A percentile compares a stretch with the other conserved stretches of the same genome.
phyloP scores from a whole-genome alignment of 2,113 vertebrate genomes.

The Balaenoptera acutorostrata region DNA sequence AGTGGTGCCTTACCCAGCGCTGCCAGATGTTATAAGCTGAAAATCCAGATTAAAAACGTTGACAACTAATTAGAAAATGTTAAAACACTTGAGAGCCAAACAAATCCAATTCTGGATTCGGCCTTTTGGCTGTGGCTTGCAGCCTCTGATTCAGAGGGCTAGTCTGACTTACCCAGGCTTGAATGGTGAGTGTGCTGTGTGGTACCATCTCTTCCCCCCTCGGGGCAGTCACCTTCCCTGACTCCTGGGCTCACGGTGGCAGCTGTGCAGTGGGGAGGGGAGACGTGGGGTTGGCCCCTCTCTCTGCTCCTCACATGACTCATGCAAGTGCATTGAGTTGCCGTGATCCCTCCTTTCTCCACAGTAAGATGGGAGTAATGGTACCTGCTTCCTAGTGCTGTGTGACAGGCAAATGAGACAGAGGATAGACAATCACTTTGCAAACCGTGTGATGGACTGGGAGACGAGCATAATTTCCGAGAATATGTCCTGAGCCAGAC shows the following conservation, averaged over 20 bases:
- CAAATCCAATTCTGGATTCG: constrained; percentile 12
- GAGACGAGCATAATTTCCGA: constrained; percentile 8
- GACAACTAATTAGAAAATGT: constrained; percentile 29
- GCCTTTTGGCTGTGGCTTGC: neutral
- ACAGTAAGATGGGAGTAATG: neutral
- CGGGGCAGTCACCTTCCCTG: neutral
- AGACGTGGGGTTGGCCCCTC: neutral
- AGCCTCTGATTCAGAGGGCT: neutral
- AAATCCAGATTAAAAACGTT: constrained; percentile 33
- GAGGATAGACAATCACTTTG: neutral
- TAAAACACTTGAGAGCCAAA: neutral
- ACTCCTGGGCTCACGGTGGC: neutral
- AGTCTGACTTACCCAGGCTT: neutral
- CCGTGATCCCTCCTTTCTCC: neutral
- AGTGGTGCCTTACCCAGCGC: neutral
- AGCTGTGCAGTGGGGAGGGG: neutral
- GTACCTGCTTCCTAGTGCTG: neutral
- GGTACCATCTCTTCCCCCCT: neutral
- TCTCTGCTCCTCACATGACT: neutral
- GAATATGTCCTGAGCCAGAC: neutral
- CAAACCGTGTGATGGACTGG: neutral
- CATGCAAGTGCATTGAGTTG: neutral
- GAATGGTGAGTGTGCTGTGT: neutral
- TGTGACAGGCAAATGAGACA: neutral
- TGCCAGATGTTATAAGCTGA: neutral